phyloP scores from a whole-genome alignment of 2,888 invertebrate species.

The Hyposoter dolosus region DNA sequence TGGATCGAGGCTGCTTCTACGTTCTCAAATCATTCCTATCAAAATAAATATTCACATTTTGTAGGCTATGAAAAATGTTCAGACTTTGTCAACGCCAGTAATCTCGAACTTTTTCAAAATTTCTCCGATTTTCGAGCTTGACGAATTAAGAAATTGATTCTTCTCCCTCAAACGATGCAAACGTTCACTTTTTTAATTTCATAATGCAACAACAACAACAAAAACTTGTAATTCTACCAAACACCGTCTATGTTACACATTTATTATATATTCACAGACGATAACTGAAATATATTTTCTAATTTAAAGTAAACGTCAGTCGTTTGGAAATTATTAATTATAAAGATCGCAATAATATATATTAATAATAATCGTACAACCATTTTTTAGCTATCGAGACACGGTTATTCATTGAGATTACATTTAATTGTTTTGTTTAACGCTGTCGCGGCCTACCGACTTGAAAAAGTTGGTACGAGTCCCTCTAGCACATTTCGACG shows the following conservation, averaged over 20 bases:
- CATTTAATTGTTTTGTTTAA: conserved; percentile 59
- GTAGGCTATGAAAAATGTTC: not conserved
- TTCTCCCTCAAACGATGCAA: not conserved
- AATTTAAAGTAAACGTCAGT: conserved; percentile 51
- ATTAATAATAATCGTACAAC: conserved; percentile 51
- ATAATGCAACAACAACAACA: conserved; percentile 3
- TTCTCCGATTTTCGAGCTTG: not conserved
- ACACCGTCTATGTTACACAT: conserved; percentile 39
- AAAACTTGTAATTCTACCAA: conserved; percentile 45
- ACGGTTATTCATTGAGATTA: conserved; percentile 31
- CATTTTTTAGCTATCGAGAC: conserved; percentile 57
- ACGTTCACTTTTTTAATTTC: not conserved
- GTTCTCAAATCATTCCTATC: not conserved
- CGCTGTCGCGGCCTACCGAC: conserved; percentile 40
- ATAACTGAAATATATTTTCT: conserved; percentile 44
- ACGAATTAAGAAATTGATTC: not conserved
- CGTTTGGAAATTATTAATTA: conserved; percentile 37
- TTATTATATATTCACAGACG: conserved; percentile 50
- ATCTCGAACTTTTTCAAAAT: not conserved
- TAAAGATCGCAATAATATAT: conserved; percentile 42
- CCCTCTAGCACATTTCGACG: conserved; percentile 23
- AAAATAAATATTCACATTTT: not conserved
- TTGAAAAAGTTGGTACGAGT: conserved; percentile 49
- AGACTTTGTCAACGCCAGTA: not conserved
- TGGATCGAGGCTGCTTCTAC: not conserved